Percentiles rank a stretch among this genome's conserved stretches.
Evolutionary conservation across 2,113 vertebrate genomes (phyloP).

Genomic region (Ptilonorhynchus violaceus): DNA sequence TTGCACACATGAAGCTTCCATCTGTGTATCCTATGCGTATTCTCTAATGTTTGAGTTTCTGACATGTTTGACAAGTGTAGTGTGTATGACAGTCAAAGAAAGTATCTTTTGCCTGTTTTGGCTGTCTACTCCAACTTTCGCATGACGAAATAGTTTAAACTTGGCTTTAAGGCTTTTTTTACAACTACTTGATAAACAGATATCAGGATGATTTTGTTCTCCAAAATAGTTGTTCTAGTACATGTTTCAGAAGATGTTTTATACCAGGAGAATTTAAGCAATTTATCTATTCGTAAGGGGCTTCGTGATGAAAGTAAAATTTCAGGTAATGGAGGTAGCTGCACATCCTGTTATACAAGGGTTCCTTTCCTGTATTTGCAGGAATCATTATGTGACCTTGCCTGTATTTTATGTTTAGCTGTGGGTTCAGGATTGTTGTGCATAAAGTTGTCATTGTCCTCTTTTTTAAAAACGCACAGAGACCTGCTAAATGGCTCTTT

Average conservation of each 20-base stretch:
- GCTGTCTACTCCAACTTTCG: not conserved
- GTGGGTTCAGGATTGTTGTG: not conserved
- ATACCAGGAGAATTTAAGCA: not conserved
- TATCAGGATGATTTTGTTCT: not conserved
- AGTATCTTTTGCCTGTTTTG: not conserved
- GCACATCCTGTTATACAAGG: not conserved
- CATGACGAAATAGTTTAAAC: not conserved
- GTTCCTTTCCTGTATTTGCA: not conserved
- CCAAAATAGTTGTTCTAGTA: not conserved
- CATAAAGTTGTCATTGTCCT: not conserved
- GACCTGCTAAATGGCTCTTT: not conserved
- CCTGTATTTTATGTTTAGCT: not conserved
- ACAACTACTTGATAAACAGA: not conserved
- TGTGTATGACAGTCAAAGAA: not conserved
- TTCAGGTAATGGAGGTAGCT: not conserved
- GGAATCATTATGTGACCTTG: not conserved
- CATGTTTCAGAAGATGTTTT: not conserved
- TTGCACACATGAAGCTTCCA: not conserved
- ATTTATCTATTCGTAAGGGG: not conserved
- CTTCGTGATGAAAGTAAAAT: not conserved
- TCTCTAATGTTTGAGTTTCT: not conserved
- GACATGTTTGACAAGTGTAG: not conserved
- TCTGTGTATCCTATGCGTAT: not conserved
- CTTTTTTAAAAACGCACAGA: not conserved
- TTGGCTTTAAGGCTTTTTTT: not conserved